Evolutionary conservation across 1,140 invertebrate genomes (phyloP).

Genomic region (Delia radicum): DNA sequence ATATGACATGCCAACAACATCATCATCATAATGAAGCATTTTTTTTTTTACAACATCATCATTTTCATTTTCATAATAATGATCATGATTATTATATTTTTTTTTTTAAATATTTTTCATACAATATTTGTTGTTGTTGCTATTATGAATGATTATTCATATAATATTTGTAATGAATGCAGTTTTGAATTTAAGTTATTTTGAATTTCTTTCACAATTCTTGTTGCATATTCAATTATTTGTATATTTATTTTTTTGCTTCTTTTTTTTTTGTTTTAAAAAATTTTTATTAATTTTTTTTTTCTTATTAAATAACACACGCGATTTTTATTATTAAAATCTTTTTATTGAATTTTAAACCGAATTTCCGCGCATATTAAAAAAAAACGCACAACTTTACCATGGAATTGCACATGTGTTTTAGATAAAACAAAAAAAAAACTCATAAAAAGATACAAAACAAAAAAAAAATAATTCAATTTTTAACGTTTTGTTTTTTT

Average conservation of each 20-base stretch:
- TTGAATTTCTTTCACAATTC: neutral
- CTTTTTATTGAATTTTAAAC: neutral
- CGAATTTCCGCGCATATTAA: neutral
- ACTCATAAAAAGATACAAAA: neutral
- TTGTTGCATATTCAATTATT: neutral
- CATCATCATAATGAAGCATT: neutral
- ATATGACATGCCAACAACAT: neutral
- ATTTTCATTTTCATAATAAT: slow-evolving; percentile 4
- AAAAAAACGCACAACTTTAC: neutral
- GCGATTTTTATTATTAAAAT: slow-evolving; percentile 1
- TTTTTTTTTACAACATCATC: neutral
- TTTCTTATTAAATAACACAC: slow-evolving; percentile 1
- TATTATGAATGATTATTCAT: slow-evolving; percentile 10
- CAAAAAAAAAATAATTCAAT: neutral
- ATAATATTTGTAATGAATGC: neutral
- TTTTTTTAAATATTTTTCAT: neutral
- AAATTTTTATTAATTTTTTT: neutral
- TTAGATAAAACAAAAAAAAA: neutral
- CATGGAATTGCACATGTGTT: neutral
- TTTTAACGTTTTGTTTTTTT: neutral
- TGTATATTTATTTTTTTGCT: neutral
- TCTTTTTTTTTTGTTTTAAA: neutral
- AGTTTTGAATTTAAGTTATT: neutral
- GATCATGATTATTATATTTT: neutral
- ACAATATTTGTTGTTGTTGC: no score